Evolutionary conservation across 1,140 invertebrate species (phyloP).

Genomic region (Vanessa tameamea): DNA sequence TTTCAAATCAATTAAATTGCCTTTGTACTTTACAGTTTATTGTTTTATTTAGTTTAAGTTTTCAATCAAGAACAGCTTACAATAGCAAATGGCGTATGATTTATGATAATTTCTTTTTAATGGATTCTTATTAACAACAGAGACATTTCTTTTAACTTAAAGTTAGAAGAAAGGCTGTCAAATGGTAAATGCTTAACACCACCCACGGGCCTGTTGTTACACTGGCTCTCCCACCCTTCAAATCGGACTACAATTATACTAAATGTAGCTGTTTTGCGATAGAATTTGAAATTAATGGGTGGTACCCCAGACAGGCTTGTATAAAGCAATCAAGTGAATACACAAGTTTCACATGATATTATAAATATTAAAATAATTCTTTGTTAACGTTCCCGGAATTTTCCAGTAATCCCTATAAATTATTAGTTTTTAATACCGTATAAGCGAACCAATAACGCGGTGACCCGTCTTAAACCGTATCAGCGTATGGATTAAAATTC

Average conservation of each 20-base stretch:
- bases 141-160: no score
- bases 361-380: background rate
- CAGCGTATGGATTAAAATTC: slow-evolving; percentile 12
- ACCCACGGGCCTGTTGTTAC: no score
- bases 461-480: slow-evolving; percentile 15
- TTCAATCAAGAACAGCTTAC: background rate
- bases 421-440: slow-evolving; percentile 21
- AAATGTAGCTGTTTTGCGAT: no score
- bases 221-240: no score
- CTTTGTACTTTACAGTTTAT: background rate
- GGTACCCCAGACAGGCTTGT: no score
- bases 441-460: slow-evolving; percentile 1
- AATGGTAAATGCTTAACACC: no score
- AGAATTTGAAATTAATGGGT: no score
- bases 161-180: no score
- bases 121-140: no score
- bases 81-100: background rate
- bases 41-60: background rate
- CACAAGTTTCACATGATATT: background rate
- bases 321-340: no score
- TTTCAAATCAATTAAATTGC: slow-evolving; percentile 7
- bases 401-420: slow-evolving; percentile 8
- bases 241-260: no score
- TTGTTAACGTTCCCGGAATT: background rate
- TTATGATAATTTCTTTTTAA: no score